Evolutionary conservation across 2,888 invertebrate species (phyloP).

Genomic region (Trissonchulus latispiculum): DNA sequence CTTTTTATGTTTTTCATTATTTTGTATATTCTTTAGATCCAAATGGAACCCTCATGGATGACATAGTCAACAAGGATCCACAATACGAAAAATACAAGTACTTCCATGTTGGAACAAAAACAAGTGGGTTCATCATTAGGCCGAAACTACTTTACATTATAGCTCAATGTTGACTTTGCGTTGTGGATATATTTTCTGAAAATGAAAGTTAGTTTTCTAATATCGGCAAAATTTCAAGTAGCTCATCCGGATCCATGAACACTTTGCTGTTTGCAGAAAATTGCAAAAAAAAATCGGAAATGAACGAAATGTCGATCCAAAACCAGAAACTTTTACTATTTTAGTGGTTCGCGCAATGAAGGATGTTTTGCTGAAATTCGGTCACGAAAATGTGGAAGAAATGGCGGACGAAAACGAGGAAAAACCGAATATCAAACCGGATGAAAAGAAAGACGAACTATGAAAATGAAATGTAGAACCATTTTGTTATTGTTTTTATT

Average conservation of each 20-base stretch:
- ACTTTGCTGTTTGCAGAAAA: too few species aligned
- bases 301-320: too few species aligned
- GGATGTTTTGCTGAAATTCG: slow-evolving; percentile 16
- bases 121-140: not conserved
- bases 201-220: too few species aligned
- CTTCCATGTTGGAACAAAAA: not conserved
- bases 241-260: too few species aligned
- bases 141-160: slow-evolving; percentile 41
- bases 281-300: too few species aligned
- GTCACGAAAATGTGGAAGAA: slow-evolving; percentile 6
- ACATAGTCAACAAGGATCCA: not conserved
- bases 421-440: not conserved
- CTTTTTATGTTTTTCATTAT: not conserved
- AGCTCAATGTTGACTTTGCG: too few species aligned
- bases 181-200: too few species aligned
- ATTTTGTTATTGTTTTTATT: too few species aligned
- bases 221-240: too few species aligned
- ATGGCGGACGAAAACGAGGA: slow-evolving; percentile 1
- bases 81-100: not conserved
- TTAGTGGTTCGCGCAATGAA: slow-evolving; percentile 34
- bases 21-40: slow-evolving; percentile 37
- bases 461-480: too few species aligned
- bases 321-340: slow-evolving; percentile 35
- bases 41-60: slow-evolving; percentile 30
- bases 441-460: too few species aligned